Evolutionary conservation across 92 coral and sea anemone genomes (phyloP).

Genomic region (Anthopleura xanthogrammica): DNA sequence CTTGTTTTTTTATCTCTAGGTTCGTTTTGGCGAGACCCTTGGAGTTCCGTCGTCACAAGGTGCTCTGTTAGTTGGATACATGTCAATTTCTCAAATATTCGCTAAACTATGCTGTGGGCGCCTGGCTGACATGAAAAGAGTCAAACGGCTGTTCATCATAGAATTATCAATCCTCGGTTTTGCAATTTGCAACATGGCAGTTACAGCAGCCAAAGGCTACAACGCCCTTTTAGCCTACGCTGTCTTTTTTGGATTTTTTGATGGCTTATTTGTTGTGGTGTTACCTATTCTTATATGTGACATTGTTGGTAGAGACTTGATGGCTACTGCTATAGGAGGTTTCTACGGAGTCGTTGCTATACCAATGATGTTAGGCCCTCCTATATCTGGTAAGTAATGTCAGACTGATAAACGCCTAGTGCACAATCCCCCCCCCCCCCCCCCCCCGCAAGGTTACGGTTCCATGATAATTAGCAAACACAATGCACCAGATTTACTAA

Average conservation of each 20-base stretch:
- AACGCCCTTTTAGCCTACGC: slow-evolving; percentile 66
- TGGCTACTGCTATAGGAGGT: slow-evolving; percentile 67
- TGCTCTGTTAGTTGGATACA: slow-evolving; percentile 71
- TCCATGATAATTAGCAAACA: too few species aligned
- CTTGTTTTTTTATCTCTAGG: slow-evolving; percentile 18
- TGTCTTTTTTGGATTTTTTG: slow-evolving; percentile 71
- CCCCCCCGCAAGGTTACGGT: too few species aligned
- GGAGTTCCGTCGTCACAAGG: slow-evolving; percentile 69
- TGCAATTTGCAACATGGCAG: slow-evolving; percentile 55
- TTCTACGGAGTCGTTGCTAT: slow-evolving; percentile 67
- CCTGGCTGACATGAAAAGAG: slow-evolving; percentile 65
- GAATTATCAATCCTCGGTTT: slow-evolving; percentile 40
- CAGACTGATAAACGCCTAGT: background rate
- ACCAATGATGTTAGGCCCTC: slow-evolving; percentile 77
- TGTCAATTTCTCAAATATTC: slow-evolving; percentile 72
- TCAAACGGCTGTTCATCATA: slow-evolving; percentile 58
- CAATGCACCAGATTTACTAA: too few species aligned
- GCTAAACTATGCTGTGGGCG: slow-evolving; percentile 77
- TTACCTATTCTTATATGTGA: slow-evolving; percentile 67
- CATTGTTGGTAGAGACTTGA: slow-evolving; percentile 72
- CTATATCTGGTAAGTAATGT: slow-evolving; percentile 61
- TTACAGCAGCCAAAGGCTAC: slow-evolving; percentile 60
- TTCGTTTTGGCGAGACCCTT: slow-evolving; percentile 64
- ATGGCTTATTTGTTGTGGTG: slow-evolving; percentile 75
- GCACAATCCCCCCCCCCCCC: too few species aligned